Base-by-base conservation (phyloP, 2,888 invertebrate genomes). In the Steinernema hermaphroditum region DNA sequence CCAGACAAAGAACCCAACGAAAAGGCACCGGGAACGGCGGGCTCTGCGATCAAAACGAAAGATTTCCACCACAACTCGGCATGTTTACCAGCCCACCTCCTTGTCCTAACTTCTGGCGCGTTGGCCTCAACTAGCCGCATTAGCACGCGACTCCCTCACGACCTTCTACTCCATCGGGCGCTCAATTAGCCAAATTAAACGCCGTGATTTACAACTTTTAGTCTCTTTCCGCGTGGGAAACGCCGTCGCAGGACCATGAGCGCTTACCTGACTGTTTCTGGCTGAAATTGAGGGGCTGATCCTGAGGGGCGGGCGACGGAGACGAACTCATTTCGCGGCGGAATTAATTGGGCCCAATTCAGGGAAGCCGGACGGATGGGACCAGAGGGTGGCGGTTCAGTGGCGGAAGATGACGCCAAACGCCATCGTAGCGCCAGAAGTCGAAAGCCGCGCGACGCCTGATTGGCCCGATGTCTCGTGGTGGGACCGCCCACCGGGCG, bases 151-250 rank as follows among this genome's bases (percentile, higher is more conserved):
- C 54, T 54, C 54, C 8, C 27, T 9, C 54, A 16, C 46, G 27
- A 49, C 49, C 49, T 54, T 54, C 12, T 22, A 8, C 2, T 54
- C 22, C 4, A 4, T 4, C 37, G 4, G 37, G 37, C 6, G 12
- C 54, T 22, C 54, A 54, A 54, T 54, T 54, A 54, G 54, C 54
- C 54, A 54, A 54, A 54, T 54, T 54, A 54, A 54, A 54, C 54
- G 49, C 54, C 27, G 4, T 54, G 54, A 54, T 54, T 54, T 54
- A 54, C 54, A 54, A 54, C 22, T 22, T 54, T 54, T 54, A 19
- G 9, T 46, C 46, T n/a, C 46, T 6, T 6, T n/a, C n/a, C 9
- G 46, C 46, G 16, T 46, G n/a, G 46, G 6, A 46, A 41, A 41
- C 8, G 43, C 16, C 8, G 43, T 41, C 43, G 43, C 16, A 41